Evolutionary conservation across 2,888 invertebrate species (phyloP).

Genomic region (Heliconius ismenius): DNA sequence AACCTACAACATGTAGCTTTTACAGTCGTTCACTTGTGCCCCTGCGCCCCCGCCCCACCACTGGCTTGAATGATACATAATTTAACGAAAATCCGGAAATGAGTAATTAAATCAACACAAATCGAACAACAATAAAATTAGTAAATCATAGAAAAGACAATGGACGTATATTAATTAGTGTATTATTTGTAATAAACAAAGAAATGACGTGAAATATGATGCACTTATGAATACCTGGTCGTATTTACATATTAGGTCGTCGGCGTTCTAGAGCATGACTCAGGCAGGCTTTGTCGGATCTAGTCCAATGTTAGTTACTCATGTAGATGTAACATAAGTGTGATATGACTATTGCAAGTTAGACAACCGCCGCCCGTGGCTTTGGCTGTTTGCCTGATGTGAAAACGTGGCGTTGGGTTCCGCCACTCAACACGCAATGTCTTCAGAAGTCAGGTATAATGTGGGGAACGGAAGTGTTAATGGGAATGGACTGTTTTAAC

Average conservation of each 20-base stretch:
- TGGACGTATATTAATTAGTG: neutral
- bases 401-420: neutral
- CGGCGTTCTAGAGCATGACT: conserved; percentile 13
- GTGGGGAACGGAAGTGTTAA: neutral
- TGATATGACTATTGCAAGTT: no score
- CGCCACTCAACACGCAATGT: neutral
- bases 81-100: neutral
- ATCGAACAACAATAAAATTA: neutral
- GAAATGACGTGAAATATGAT: neutral
- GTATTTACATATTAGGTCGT: conserved; percentile 13
- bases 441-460: no score
- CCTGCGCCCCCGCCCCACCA: neutral
- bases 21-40: neutral
- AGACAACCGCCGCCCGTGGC: no score
- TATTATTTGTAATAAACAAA: conserved; percentile 5
- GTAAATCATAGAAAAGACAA: neutral
- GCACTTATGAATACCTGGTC: neutral
- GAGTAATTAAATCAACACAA: neutral
- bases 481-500: neutral
- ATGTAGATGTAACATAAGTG: neutral
- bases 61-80: no score
- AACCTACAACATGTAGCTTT: neutral
- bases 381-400: no score
- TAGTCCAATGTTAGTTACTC: neutral
- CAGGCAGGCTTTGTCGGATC: conserved; percentile 5